phyloP scores from a whole-genome alignment of 2,797 vertebrate genomes.

The Acanthurus lineatus region DNA sequence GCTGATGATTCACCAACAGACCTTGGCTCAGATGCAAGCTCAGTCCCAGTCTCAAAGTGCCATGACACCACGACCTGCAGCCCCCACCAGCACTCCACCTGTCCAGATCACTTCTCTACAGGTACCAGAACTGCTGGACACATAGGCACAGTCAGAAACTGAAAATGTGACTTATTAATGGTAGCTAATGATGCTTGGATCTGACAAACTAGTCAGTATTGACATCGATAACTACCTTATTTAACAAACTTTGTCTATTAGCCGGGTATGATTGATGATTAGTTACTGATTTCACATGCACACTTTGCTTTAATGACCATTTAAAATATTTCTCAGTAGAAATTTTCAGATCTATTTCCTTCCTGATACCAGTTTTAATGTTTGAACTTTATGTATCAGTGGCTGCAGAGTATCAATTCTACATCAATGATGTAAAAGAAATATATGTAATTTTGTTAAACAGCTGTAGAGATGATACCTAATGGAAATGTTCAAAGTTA shows the following conservation, averaged over 20 bases:
- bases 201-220: background rate
- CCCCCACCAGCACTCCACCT: conserved; percentile 91
- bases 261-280: conserved; percentile 2
- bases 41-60: conserved; percentile 93
- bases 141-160: background rate
- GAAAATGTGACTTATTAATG: conserved; percentile 17
- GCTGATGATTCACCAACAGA: conserved; percentile 96
- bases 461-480: too few species aligned
- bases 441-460: too few species aligned
- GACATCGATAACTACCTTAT: background rate
- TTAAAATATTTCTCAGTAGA: background rate
- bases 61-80: conserved; percentile 92
- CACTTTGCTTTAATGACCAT: background rate
- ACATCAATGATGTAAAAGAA: too few species aligned
- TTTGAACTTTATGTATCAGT: too few species aligned
- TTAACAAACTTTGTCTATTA: background rate
- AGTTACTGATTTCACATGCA: background rate
- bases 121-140: conserved; percentile 75
- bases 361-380: too few species aligned
- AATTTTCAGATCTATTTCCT: too few species aligned
- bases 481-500: too few species aligned
- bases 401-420: too few species aligned
- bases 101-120: conserved; percentile 93
- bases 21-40: conserved; percentile 95
- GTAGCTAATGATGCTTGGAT: background rate